A percentile compares a stretch with the other conserved stretches of the same genome.
These are phyloP conservation scores for Polypedilum vanderplanki DNA, from an alignment of 1,140 invertebrate genomes.

Conservation along the genomic window DNA sequence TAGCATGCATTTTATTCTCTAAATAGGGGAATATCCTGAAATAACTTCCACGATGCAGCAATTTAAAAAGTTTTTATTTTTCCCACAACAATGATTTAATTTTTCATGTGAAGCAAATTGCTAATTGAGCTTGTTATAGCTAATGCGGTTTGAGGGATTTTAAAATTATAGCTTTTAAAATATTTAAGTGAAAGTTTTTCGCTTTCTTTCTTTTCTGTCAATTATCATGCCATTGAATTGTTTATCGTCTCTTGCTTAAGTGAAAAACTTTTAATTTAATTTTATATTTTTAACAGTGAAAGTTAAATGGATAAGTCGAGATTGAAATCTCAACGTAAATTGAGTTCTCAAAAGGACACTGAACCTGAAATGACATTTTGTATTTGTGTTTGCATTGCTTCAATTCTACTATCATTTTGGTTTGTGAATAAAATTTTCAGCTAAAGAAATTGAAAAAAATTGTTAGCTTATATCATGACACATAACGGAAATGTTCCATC, in stretches of 20 bases:
- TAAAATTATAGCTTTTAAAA: background rate
- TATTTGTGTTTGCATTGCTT: background rate
- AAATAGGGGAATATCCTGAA: background rate
- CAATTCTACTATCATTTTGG: no score
- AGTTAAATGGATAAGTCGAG: background rate
- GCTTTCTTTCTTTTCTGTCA: no score
- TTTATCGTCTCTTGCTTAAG: no score
- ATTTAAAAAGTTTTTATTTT: background rate
- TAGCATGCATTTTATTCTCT: background rate
- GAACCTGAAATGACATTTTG: constrained; percentile 6
- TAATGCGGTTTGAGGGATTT: background rate
- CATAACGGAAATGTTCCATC: background rate
- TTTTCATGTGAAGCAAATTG: background rate
- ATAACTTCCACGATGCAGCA: background rate
- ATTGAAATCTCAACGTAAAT: background rate
- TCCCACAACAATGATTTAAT: background rate
- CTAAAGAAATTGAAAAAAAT: background rate
- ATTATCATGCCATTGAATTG: no score
- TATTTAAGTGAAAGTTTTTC: no score
- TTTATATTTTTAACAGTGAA: background rate
- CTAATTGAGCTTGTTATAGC: background rate
- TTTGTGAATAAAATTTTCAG: background rate
- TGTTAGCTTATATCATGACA: background rate
- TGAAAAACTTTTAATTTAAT: no score
- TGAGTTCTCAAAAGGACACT: background rate